These are phyloP conservation scores for Malurus leucopterus DNA, from an alignment of 2,797 vertebrate genomes.

Conservation along the genomic window DNA sequence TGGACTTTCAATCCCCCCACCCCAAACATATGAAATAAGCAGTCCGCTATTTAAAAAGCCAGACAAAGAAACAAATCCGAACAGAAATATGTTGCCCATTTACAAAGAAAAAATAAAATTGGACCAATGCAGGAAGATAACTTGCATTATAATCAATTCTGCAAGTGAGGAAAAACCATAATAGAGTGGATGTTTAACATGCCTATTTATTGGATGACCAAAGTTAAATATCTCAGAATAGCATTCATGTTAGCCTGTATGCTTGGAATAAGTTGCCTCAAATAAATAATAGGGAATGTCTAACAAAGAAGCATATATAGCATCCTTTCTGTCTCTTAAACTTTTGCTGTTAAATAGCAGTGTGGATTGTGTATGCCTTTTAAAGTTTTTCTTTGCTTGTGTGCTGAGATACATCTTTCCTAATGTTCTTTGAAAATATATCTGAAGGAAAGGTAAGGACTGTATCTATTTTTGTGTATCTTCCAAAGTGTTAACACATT, in stretches of 20 bases:
- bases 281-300: not conserved
- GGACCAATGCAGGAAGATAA: not conserved
- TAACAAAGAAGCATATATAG: not conserved
- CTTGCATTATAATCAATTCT: not conserved
- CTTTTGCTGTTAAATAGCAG: not conserved
- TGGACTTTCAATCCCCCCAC: rapidly evolving
- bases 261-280: not conserved
- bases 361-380: not conserved
- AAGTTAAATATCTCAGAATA: not conserved
- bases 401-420: not conserved
- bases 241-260: not conserved
- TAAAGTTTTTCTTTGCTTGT: not conserved
- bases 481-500: not conserved
- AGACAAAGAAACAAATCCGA: not conserved
- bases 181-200: not conserved
- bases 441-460: not conserved
- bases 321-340: not conserved
- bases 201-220: not conserved
- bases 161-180: not conserved
- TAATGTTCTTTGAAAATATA: not conserved
- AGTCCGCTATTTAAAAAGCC: not conserved
- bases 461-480: not conserved
- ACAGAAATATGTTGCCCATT: not conserved
- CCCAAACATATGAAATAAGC: not conserved
- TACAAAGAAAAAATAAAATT: not conserved